phyloP scores from a whole-genome alignment of 2,113 vertebrate species.

The Penelope pileata region DNA sequence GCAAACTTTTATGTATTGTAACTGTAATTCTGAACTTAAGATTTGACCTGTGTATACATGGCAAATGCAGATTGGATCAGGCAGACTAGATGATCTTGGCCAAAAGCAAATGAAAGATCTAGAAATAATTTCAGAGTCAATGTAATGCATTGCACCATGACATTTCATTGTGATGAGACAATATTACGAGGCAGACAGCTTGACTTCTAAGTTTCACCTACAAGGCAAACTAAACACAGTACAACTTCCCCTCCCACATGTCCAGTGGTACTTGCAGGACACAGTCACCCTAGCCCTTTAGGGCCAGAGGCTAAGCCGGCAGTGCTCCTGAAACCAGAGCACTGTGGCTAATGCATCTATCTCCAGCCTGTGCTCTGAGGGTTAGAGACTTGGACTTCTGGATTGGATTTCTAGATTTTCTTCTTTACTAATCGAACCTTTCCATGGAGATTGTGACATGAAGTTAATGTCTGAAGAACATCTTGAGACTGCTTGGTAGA shows the following conservation, averaged over 20 bases:
- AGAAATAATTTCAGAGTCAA: not conserved
- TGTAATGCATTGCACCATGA: not conserved
- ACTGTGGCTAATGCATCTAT: accelerated
- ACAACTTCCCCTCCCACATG: not conserved
- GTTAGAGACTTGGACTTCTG: not conserved
- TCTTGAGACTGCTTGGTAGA: not conserved
- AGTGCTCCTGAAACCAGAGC: not conserved
- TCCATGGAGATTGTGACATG: accelerated
- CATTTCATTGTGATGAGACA: not conserved
- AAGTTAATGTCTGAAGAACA: not conserved
- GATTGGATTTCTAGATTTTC: not conserved
- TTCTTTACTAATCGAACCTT: not conserved
- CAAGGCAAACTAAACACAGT: not conserved
- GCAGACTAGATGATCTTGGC: not conserved
- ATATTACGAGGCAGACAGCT: not conserved
- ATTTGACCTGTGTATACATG: not conserved
- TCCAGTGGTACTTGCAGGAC: not conserved
- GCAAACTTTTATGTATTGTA: accelerated
- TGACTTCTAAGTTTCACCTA: not conserved
- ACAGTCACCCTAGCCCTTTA: not conserved
- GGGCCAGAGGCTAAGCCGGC: not conserved
- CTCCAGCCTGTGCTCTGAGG: not conserved
- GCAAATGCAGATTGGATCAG: not conserved
- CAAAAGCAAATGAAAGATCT: not conserved
- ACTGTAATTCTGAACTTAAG: not conserved